A percentile compares a stretch with the other conserved stretches of the same genome.
These are phyloP conservation scores for Albula goreensis DNA, from an alignment of 2,113 vertebrate genomes.

Conservation along the genomic window DNA sequence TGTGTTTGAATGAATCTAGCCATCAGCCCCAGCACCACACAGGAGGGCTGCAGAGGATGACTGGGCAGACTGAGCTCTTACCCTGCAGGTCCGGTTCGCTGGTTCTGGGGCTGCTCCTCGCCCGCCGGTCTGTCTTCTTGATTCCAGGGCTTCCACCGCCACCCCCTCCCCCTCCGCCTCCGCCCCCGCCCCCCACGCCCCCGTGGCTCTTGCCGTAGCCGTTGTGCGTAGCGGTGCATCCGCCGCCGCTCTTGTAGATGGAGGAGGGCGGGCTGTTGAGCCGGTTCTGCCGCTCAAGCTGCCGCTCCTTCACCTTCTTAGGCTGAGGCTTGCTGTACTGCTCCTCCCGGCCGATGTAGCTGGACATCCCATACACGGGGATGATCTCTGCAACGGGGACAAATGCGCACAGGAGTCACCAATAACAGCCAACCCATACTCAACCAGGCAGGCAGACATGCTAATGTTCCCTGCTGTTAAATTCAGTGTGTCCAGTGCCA, in stretches of 20 bases:
- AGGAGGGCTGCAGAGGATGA: background rate
- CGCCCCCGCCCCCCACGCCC: conserved; percentile 58
- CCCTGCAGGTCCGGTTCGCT: conserved; percentile 77
- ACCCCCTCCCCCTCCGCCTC: conserved; percentile 55
- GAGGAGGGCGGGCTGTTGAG: conserved; percentile 89
- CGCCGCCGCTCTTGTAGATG: conserved; percentile 57
- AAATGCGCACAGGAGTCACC: background rate
- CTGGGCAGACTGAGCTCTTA: conserved; percentile 46
- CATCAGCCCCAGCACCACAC: background rate
- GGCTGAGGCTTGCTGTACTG: conserved; percentile 91
- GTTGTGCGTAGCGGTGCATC: conserved; percentile 71
- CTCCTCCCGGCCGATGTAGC: conserved; percentile 89
- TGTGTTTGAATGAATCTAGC: too few species aligned
- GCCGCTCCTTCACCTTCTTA: conserved; percentile 91
- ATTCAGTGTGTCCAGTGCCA: too few species aligned
- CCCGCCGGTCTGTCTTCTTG: conserved; percentile 75
- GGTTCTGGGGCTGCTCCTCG: conserved; percentile 79
- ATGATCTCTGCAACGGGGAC: conserved; percentile 80
- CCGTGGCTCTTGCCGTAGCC: conserved; percentile 67
- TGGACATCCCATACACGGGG: conserved; percentile 93
- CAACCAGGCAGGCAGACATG: too few species aligned
- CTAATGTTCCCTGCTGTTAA: too few species aligned
- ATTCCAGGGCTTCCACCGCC: conserved; percentile 54
- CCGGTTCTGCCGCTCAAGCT: conserved; percentile 90
- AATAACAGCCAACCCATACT: too few species aligned